Evolutionary conservation across 1,140 invertebrate genomes (phyloP), one percentile per base, ranked within the genome.

Genomic region (Heliconius hermathena): DNA sequence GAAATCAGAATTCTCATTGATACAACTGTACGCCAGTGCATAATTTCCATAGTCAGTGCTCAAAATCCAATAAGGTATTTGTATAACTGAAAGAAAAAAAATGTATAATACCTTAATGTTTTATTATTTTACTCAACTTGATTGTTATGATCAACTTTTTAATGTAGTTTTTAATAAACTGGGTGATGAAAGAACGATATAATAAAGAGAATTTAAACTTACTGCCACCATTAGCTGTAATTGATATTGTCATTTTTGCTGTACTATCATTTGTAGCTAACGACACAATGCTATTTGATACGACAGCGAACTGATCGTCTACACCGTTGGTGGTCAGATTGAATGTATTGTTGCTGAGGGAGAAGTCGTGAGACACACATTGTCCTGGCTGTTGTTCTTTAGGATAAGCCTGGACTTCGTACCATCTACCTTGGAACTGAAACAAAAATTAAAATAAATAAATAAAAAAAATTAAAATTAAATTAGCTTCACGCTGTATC

Each of bases 21-120:
- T 81, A 70, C 92, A 93, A 73, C 85, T 84, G 71, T 93, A 93
- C 0, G 90, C 92, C 38, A 93, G 79, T 6, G 90, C 88, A 52
- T 90, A 92, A 22, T 82, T 81, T 4, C 60, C 52, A 41, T 93
- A 93, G 57, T 91, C 85, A 0, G 88, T 90, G 36, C 29, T 74
- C 71, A 93, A 71, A 8, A 93, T 86, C 90, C 89, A 93, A 49
- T 83, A 91, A 1, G 86, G 86, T 9, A 90, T 84, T 33, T 79
- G 74, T 16, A 85, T 83, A 22, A 33, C 88, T 91, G 3, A 1
- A 80, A 76, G 87, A 89, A 70, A 66, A 77, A 77, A 71, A n/a
- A n/a, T n/a, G n/a, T 6, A 3, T 41, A n/a, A 20, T 66, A 29
- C 1, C 26, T 26, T 26, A 26, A 26, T 26, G 26, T 26, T 46